Percentiles rank a stretch among this genome's conserved stretches.
Conservation (phyloP, 2,797 vertebrate genomes). For the Parotocinclus haroldoi region DNA sequence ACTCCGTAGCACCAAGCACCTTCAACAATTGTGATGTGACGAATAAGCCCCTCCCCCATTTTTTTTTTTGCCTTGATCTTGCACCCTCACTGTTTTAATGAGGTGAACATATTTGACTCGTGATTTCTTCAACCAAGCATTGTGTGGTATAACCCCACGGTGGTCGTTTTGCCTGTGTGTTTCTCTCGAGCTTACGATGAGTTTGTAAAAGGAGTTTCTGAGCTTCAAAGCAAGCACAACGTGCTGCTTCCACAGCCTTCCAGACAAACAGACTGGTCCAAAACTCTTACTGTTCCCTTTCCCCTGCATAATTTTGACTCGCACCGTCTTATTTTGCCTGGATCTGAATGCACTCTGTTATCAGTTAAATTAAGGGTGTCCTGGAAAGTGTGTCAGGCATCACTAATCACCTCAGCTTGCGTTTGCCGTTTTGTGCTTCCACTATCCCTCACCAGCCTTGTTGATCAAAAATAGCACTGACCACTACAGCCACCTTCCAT, state of each 20-base stretch:
- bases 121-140: slow-evolving; percentile 72
- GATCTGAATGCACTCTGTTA: slow-evolving; percentile 31
- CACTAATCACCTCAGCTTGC: slow-evolving; percentile 8
- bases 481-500: slow-evolving; percentile 41
- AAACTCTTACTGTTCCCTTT: slow-evolving; percentile 6
- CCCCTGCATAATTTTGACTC: slow-evolving; percentile 1
- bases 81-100: slow-evolving; percentile 81
- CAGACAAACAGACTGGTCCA: slow-evolving; percentile 48
- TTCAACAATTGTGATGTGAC: slow-evolving; percentile 68
- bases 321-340: slow-evolving; percentile 12
- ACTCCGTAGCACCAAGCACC: slow-evolving; percentile 43
- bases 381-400: slow-evolving; percentile 33
- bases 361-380: slow-evolving; percentile 32
- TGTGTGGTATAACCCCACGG: slow-evolving; percentile 61
- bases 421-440: slow-evolving; percentile 36
- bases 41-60: slow-evolving; percentile 45
- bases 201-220: slow-evolving; percentile 74
- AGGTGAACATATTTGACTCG: slow-evolving; percentile 84
- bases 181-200: slow-evolving; percentile 83
- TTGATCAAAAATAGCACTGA: slow-evolving; percentile 34
- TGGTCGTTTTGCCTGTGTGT: slow-evolving; percentile 66
- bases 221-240: slow-evolving; percentile 78
- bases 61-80: slow-evolving; percentile 46
- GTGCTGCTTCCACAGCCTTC: slow-evolving; percentile 78
- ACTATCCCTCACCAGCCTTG: slow-evolving; percentile 11